Conservation (phyloP, 2,113 vertebrate genomes). For the Mola mola region DNA sequence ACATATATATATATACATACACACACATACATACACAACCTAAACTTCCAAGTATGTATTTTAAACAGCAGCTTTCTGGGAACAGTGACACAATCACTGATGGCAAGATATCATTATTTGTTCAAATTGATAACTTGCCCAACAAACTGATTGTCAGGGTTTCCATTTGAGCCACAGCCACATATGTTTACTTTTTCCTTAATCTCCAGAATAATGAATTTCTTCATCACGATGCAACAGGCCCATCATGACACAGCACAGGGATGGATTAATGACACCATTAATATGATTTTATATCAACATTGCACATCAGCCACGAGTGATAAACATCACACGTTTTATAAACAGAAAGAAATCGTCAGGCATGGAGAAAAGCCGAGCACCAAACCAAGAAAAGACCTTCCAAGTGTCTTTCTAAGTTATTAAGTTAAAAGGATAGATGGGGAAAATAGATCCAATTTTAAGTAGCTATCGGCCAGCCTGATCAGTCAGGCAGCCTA, state of each 20-base stretch:
- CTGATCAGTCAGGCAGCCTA: slow-evolving; percentile 78
- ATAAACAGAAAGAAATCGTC: slow-evolving; percentile 79
- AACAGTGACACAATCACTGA: slow-evolving; percentile 47
- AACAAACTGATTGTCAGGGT: slow-evolving; percentile 34
- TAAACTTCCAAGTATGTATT: slow-evolving; percentile 11
- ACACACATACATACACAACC: neutral
- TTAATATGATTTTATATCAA: slow-evolving; percentile 65
- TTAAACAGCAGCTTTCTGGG: slow-evolving; percentile 20
- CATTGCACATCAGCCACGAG: slow-evolving; percentile 62
- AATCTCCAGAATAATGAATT: neutral
- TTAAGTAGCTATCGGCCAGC: slow-evolving; percentile 75
- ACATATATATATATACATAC: too few species aligned
- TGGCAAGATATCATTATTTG: slow-evolving; percentile 39
- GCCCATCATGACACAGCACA: neutral
- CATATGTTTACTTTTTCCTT: neutral
- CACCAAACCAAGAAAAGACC: slow-evolving; percentile 52
- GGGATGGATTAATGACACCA: slow-evolving; percentile 41
- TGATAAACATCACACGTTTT: slow-evolving; percentile 66
- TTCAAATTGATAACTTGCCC: slow-evolving; percentile 24
- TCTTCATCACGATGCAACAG: neutral
- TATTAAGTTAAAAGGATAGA: slow-evolving; percentile 78
- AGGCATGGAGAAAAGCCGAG: slow-evolving; percentile 58
- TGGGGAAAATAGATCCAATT: slow-evolving; percentile 80
- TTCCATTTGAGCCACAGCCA: slow-evolving; percentile 19
- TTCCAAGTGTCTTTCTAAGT: slow-evolving; percentile 55